phyloP scores from a whole-genome alignment of 2,113 vertebrate genomes.

The Oceanites oceanicus region DNA sequence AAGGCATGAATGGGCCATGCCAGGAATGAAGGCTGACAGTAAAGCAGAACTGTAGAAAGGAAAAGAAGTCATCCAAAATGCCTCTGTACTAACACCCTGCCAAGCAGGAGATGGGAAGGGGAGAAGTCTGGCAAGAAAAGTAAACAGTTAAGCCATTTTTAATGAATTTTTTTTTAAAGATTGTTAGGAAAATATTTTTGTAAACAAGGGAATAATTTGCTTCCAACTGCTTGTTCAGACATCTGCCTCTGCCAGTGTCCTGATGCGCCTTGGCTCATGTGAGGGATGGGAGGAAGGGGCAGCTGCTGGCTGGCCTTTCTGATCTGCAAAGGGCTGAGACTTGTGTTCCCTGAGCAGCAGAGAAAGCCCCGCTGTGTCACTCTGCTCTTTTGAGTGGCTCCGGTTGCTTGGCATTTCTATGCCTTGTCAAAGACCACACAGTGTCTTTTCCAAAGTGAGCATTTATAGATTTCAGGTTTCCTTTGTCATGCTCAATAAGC shows the following conservation, averaged over 20 bases:
- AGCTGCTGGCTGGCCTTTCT: background rate
- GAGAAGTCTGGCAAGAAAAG: background rate
- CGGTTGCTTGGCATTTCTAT: background rate
- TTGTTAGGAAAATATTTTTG: background rate
- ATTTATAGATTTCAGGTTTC: slow-evolving; percentile 3
- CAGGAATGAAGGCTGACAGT: background rate
- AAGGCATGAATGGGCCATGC: background rate
- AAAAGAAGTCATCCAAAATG: background rate
- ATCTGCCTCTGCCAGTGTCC: background rate
- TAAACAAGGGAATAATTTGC: background rate
- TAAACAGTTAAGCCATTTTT: slow-evolving; percentile 15
- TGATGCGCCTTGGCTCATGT: background rate
- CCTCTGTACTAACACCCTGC: background rate
- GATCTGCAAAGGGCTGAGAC: background rate
- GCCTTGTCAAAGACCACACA: background rate
- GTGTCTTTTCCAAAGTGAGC: background rate
- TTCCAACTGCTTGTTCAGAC: background rate
- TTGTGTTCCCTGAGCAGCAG: background rate
- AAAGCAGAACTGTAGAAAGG: background rate
- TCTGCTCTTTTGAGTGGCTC: background rate
- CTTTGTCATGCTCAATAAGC: background rate
- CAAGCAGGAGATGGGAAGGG: background rate
- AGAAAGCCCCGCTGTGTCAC: background rate
- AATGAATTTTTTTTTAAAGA: slow-evolving; percentile 22
- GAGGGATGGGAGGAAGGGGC: background rate